Evolutionary conservation across 2,113 vertebrate species (phyloP), one percentile per base, ranked within the genome.

Genomic region (Hippolais icterina): DNA sequence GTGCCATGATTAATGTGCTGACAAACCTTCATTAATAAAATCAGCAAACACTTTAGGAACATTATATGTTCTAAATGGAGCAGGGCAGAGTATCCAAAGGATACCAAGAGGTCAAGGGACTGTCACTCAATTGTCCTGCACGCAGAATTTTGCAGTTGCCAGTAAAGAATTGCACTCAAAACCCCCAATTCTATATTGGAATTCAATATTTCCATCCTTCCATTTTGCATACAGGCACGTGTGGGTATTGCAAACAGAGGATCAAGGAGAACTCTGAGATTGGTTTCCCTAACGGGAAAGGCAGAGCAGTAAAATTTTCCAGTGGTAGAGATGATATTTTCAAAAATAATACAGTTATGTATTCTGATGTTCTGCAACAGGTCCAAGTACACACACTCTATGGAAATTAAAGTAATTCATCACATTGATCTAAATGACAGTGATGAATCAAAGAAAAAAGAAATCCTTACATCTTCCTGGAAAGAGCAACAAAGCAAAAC

Each of bases 391-490:
- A 95, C 87, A 97, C 97, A 98, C 97, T 98, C 59, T 98, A 98
- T 61, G 97, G 95, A 98, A 98, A 98, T 98, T 98, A 98, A 98
- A 98, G 96, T 96, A 96, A 98, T 98, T 98, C 95, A 98, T 98
- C 98, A 98, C 95, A 98, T 98, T 98, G 98, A 92, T 82, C 78
- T 71, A 85, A 94, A 88, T 66, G 79, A 75, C 60, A 85, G 33
- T 21, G 61, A 98, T 96, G 90, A 44, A 84, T 59, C 96, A 92
- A 95, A 81, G n/a, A 17, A 83, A 97, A 98, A 97, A 98, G 96
- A 97, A 90, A 88, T 91, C 94, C 92, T 94, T 93, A 93, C 86
- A 83, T 98, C 94, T 96, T 97, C 72, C 95, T 93, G 75, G 80
- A 95, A 97, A 96, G 87, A 44, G 33, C 33, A 97, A 92, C 76